A percentile compares a stretch with the other conserved stretches of the same genome.
These are phyloP conservation scores for Aphyosemion australe DNA, from an alignment of 2,113 vertebrate genomes.

Conservation along the genomic window DNA sequence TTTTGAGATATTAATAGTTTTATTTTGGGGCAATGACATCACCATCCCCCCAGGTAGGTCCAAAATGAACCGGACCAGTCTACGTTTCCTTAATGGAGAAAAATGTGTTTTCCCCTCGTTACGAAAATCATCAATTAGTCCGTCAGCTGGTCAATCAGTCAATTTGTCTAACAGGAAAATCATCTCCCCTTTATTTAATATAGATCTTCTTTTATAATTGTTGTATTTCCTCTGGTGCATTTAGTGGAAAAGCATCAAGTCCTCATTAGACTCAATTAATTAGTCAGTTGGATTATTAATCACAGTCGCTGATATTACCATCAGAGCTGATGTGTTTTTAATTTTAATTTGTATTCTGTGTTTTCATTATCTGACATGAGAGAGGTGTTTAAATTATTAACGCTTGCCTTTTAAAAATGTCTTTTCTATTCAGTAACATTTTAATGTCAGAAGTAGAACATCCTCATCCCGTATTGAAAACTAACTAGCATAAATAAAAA, in stretches of 20 bases:
- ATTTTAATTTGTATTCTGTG: background rate
- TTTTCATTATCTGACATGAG: constrained; percentile 1
- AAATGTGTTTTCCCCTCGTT: constrained; percentile 52
- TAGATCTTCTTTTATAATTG: constrained; percentile 48
- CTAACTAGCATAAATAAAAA: no score
- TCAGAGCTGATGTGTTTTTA: constrained; percentile 9
- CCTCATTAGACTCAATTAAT: constrained; percentile 53
- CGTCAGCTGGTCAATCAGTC: constrained; percentile 43
- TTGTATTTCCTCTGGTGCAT: constrained; percentile 34
- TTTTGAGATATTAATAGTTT: no score
- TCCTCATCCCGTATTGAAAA: no score
- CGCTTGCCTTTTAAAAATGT: no score
- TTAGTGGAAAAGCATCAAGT: constrained; percentile 37
- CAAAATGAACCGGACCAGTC: no score
- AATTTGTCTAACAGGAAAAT: constrained; percentile 28
- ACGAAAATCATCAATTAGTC: constrained; percentile 55
- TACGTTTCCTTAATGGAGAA: constrained; percentile 62
- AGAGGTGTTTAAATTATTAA: background rate
- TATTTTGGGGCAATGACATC: no score
- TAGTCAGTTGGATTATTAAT: constrained; percentile 34
- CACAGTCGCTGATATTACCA: constrained; percentile 15
- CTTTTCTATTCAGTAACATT: background rate
- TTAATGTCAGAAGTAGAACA: no score
- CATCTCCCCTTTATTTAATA: constrained; percentile 24
- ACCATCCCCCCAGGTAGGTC: no score